Evolutionary conservation across 2,113 vertebrate genomes (phyloP).

Genomic region (Heterotis niloticus): DNA sequence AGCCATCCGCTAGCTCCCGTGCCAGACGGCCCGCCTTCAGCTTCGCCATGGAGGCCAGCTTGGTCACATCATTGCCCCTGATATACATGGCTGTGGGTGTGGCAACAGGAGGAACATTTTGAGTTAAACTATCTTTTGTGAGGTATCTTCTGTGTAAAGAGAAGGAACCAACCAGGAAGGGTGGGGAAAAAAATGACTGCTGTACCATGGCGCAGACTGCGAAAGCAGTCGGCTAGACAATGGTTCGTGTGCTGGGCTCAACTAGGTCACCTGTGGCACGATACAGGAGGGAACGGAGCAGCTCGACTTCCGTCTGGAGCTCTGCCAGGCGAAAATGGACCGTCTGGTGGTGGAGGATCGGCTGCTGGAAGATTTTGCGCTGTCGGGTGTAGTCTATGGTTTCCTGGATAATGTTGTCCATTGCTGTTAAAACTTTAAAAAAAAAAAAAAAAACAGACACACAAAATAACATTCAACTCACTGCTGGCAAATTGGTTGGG

Average conservation of each 20-base stretch:
- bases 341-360: slow-evolving; percentile 72
- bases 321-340: slow-evolving; percentile 79
- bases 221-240: too few relatives aligned
- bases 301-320: slow-evolving; percentile 75
- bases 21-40: slow-evolving; percentile 73
- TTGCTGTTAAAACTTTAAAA: slow-evolving; percentile 57
- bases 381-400: slow-evolving; percentile 73
- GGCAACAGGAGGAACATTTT: neutral
- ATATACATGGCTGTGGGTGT: slow-evolving; percentile 67
- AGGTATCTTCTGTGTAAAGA: too few relatives aligned
- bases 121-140: too few relatives aligned
- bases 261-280: slow-evolving; percentile 58
- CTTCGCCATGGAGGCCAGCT: slow-evolving; percentile 82
- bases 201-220: neutral
- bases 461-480: neutral
- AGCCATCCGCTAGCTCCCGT: slow-evolving; percentile 72
- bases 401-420: slow-evolving; percentile 72
- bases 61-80: slow-evolving; percentile 77
- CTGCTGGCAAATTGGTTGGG: neutral
- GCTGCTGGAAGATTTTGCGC: slow-evolving; percentile 65
- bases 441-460: slow-evolving; percentile 2
- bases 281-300: slow-evolving; percentile 74
- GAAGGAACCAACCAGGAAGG: too few relatives aligned
- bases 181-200: neutral
- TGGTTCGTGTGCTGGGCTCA: too few relatives aligned